These are phyloP conservation scores for Cyphomyrus plagiostoma DNA, from an alignment of 2,113 vertebrate species.

Conservation along the genomic window DNA sequence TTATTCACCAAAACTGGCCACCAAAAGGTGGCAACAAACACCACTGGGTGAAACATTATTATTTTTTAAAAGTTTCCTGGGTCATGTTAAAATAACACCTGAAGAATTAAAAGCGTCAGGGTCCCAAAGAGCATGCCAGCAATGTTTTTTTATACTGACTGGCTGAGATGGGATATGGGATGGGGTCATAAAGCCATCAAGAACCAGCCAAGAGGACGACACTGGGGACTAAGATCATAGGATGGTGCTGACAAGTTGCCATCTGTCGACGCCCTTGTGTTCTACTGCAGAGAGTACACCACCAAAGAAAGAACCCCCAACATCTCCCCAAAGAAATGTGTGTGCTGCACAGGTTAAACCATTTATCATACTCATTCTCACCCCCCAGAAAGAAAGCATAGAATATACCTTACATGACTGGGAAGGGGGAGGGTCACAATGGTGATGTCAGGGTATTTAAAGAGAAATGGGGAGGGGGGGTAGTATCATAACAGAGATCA, in stretches of 20 bases:
- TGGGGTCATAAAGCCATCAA: neutral
- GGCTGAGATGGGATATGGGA: neutral
- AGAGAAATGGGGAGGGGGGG: neutral
- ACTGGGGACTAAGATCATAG: neutral
- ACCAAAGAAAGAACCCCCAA: neutral
- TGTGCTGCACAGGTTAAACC: neutral
- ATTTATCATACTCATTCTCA: neutral
- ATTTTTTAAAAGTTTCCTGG: neutral
- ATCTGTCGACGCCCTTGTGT: neutral
- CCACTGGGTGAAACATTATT: neutral
- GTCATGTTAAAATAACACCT: neutral
- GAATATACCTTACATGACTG: neutral
- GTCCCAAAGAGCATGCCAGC: neutral
- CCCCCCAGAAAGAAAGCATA: neutral
- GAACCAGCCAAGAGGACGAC: neutral
- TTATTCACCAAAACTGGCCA: neutral
- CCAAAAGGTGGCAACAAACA: neutral
- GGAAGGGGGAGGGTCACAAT: neutral
- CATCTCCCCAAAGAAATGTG: neutral
- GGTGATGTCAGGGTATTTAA: neutral
- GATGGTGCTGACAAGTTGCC: neutral
- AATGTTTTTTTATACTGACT: neutral
- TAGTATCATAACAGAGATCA: constrained; percentile 39
- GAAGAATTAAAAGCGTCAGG: neutral
- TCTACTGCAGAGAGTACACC: neutral